Percentiles rank a stretch among this genome's conserved stretches.
Evolutionary conservation across 2,113 vertebrate species (phyloP).

Genomic region (Atrichornis clamosus): DNA sequence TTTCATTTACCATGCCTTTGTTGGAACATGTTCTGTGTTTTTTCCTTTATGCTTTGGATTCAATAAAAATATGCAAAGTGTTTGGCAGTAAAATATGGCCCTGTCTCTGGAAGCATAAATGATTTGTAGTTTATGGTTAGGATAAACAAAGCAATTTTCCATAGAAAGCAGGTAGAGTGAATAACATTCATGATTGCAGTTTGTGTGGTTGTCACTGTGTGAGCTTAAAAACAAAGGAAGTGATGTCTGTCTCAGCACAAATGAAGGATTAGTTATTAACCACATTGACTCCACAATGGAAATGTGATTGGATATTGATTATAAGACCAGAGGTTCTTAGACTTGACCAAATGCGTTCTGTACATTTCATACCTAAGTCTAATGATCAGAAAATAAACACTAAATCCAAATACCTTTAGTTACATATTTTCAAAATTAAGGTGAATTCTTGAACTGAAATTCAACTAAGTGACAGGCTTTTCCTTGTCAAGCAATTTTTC

Average conservation of each 20-base stretch:
- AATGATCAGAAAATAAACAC: background rate
- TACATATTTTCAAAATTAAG: background rate
- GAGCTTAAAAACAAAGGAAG: background rate
- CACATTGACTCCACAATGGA: background rate
- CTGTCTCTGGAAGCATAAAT: background rate
- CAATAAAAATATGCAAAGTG: background rate
- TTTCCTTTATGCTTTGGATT: background rate
- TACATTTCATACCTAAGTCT: background rate
- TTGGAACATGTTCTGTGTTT: background rate
- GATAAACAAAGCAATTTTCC: background rate
- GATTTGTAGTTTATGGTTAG: background rate
- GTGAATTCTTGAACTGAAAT: background rate
- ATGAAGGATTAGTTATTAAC: background rate
- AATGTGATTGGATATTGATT: background rate
- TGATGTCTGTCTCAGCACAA: background rate
- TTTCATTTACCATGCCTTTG: background rate
- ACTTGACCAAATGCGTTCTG: background rate
- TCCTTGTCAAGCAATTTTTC: background rate
- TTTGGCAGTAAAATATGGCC: background rate
- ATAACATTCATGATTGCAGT: background rate
- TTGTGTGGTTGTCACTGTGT: background rate
- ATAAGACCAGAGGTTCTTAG: background rate
- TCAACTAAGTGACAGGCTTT: background rate
- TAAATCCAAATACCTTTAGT: background rate
- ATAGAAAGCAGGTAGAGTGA: background rate